Evolutionary conservation across 2,797 vertebrate genomes (phyloP).

Genomic region (Clarias laeviceps): DNA sequence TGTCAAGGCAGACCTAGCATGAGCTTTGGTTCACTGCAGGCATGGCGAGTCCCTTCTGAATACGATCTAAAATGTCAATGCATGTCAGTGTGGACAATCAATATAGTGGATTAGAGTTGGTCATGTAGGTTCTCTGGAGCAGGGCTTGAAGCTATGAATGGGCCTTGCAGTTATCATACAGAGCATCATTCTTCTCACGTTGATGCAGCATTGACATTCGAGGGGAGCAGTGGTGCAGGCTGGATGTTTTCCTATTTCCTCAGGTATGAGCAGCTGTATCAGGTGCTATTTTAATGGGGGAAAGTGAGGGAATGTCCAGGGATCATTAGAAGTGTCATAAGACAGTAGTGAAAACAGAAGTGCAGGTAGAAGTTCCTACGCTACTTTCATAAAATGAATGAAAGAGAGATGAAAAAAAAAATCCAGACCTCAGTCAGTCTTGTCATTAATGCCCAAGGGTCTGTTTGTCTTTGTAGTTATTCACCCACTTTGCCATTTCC

Average conservation of each 20-base stretch:
- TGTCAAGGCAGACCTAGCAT: constrained; percentile 39
- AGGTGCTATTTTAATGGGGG: constrained; percentile 79
- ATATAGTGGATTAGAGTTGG: constrained; percentile 70
- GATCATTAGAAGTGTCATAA: constrained; percentile 66
- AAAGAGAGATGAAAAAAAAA: constrained; percentile 66
- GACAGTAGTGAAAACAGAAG: constrained; percentile 72
- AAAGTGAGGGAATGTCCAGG: constrained; percentile 70
- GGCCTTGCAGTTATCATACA: constrained; percentile 75
- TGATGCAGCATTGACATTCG: constrained; percentile 75
- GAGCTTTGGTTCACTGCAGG: constrained; percentile 32
- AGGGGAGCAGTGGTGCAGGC: constrained; percentile 61
- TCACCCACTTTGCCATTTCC: constrained; percentile 77
- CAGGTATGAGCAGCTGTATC: constrained; percentile 73
- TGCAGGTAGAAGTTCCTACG: constrained; percentile 26
- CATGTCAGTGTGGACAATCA: constrained; percentile 63
- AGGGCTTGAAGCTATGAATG: constrained; percentile 71
- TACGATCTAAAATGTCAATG: constrained; percentile 29
- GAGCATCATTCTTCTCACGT: constrained; percentile 77
- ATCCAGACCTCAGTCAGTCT: constrained; percentile 70
- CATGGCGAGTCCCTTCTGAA: constrained; percentile 32
- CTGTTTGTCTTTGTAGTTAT: constrained; percentile 76
- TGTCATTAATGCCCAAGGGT: constrained; percentile 72
- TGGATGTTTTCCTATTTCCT: constrained; percentile 78
- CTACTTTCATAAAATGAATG: constrained; percentile 49
- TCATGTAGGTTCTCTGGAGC: constrained; percentile 65